These are phyloP conservation scores for Sycophila texana DNA, from an alignment of 2,888 invertebrate genomes.

Conservation along the genomic window DNA sequence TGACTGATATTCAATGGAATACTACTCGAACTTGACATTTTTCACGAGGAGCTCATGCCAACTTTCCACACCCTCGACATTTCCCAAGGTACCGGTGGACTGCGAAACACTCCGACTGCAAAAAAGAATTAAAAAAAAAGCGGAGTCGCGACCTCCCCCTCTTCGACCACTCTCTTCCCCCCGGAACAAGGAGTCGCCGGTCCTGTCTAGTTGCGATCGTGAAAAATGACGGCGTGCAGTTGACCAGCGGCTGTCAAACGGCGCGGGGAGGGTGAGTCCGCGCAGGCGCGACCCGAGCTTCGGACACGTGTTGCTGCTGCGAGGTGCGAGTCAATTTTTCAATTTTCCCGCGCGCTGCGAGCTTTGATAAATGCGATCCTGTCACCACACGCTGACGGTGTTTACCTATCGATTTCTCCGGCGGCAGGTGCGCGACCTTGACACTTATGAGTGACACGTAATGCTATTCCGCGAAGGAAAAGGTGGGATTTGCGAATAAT, in stretches of 20 bases:
- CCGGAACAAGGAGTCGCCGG: background rate
- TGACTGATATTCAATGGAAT: conserved; percentile 15
- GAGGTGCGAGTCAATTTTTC: conserved; percentile 35
- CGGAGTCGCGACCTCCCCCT: too few species aligned
- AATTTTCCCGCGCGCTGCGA: background rate
- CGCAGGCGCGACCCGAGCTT: background rate
- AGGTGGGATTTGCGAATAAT: background rate
- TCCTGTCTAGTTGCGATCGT: background rate
- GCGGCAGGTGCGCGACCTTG: conserved; percentile 36
- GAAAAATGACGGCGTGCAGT: conserved; percentile 21
- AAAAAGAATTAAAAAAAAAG: background rate
- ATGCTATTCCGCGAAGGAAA: background rate
- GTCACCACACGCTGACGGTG: background rate
- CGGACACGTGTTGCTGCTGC: conserved; percentile 45
- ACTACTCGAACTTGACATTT: conserved; percentile 31
- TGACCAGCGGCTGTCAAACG: conserved; percentile 12
- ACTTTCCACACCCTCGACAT: background rate
- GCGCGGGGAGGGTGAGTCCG: background rate
- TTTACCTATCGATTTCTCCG: conserved; percentile 45
- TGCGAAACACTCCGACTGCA: background rate
- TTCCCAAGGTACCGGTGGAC: background rate
- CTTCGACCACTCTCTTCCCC: too few species aligned
- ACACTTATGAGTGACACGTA: conserved; percentile 12
- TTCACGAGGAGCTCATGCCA: conserved; percentile 16
- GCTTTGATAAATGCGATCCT: conserved; percentile 43